A percentile compares a stretch with the other conserved stretches of the same genome.
These are phyloP conservation scores for Ageneiosus marmoratus DNA, from an alignment of 2,113 vertebrate genomes.

Conservation along the genomic window DNA sequence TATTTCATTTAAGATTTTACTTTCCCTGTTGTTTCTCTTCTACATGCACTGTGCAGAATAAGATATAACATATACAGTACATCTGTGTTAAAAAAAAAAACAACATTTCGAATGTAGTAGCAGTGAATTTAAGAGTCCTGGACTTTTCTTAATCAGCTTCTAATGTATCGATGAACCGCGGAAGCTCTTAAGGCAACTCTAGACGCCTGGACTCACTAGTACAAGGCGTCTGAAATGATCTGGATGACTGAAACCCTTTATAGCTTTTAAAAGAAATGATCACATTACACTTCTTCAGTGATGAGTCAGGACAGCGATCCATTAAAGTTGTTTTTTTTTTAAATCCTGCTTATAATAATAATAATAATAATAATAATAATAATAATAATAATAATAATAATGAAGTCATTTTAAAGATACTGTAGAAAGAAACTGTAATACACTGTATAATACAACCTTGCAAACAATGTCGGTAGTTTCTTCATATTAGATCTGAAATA, in stretches of 20 bases:
- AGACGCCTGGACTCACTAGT: no score
- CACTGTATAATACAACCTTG: not conserved
- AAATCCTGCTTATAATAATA: not conserved
- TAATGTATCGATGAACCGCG: not conserved
- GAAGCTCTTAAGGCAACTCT: not conserved
- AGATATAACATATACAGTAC: not conserved
- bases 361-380: not conserved
- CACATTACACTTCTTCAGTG: not conserved
- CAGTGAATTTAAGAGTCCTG: not conserved
- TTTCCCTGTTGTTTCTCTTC: not conserved
- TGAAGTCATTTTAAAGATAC: not conserved
- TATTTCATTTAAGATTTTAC: not conserved
- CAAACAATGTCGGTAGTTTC: not conserved
- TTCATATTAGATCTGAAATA: not conserved
- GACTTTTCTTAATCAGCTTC: not conserved
- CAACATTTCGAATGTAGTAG: not conserved
- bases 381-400: not conserved
- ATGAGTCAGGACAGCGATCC: not conserved
- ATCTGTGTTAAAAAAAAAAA: not conserved
- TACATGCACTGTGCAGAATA: constrained; percentile 8
- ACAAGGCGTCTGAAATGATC: not conserved
- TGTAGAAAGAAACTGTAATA: not conserved
- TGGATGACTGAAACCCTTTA: not conserved
- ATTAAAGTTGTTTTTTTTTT: not conserved
- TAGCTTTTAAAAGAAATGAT: not conserved